A percentile compares a stretch with the other conserved stretches of the same genome.
These are phyloP conservation scores for Epinotia ramella DNA, from an alignment of 2,888 invertebrate genomes.

Conservation along the genomic window DNA sequence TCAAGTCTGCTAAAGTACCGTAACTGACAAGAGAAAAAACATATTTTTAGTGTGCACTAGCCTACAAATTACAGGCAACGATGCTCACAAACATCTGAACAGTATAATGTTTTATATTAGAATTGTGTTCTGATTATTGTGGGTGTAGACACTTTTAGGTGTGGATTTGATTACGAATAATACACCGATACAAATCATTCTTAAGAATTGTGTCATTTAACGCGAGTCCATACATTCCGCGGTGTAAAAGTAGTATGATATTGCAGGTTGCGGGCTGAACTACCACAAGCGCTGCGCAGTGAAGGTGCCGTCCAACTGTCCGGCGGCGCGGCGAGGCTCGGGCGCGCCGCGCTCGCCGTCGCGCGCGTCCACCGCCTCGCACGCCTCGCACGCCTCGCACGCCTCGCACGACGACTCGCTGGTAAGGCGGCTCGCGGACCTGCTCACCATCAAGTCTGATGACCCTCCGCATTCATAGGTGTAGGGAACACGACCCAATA, in stretches of 20 bases:
- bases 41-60: too few species aligned
- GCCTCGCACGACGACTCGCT: conserved; percentile 87
- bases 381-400: conserved; percentile 78
- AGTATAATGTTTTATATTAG: too few species aligned
- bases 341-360: conserved; percentile 89
- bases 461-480: neutral
- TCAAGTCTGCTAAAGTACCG: too few species aligned
- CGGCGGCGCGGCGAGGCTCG: conserved; percentile 57
- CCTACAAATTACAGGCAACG: too few species aligned
- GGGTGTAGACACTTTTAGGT: too few species aligned
- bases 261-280: conserved; percentile 97
- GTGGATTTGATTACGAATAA: too few species aligned
- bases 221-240: neutral
- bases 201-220: neutral
- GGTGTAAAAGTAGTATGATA: neutral
- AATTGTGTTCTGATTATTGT: too few species aligned
- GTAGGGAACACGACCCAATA: neutral
- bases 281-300: conserved; percentile 99
- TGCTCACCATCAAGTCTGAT: conserved; percentile 76
- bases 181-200: too few species aligned
- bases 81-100: too few species aligned
- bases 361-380: conserved; percentile 87
- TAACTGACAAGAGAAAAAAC: too few species aligned
- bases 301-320: conserved; percentile 99
- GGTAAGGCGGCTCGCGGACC: conserved; percentile 90